Conservation (phyloP, 2,797 vertebrate species). For the Rhinophrynus dorsalis region DNA sequence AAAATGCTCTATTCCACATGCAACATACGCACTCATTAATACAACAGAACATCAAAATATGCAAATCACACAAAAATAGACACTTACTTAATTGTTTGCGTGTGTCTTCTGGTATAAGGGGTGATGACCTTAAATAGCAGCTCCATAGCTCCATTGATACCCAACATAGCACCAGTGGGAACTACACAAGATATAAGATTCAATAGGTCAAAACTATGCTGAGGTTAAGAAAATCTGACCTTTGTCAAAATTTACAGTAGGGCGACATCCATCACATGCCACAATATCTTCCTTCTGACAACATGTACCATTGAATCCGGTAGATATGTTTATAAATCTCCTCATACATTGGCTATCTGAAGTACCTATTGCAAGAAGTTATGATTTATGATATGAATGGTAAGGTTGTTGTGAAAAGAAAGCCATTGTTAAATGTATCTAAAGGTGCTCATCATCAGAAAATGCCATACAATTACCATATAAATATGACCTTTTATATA, state of each 20-base stretch:
- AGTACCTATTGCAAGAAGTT: slow-evolving; percentile 6
- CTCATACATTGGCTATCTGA: not conserved
- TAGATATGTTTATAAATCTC: slow-evolving; percentile 13
- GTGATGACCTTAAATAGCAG: slow-evolving; percentile 80
- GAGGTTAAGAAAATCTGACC: not conserved
- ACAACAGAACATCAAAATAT: not conserved
- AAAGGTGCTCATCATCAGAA: not conserved
- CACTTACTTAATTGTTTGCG: slow-evolving; percentile 77
- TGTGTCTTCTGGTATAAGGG: slow-evolving; percentile 71
- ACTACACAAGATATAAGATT: slow-evolving; percentile 63
- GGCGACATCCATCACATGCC: not conserved
- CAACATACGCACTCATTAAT: not conserved
- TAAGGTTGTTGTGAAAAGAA: not conserved
- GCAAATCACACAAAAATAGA: not conserved
- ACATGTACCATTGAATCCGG: not conserved
- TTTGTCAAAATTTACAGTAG: slow-evolving; percentile 5
- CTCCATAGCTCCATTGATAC: slow-evolving; percentile 81
- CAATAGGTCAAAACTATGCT: slow-evolving; percentile 17
- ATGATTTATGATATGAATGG: slow-evolving; percentile 4
- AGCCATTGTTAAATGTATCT: slow-evolving; percentile 10
- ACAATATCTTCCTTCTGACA: not conserved
- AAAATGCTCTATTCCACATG: no score
- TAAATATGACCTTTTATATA: slow-evolving; percentile 5
- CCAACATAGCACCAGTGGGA: slow-evolving; percentile 76
- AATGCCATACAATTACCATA: not conserved